Base-by-base conservation (phyloP, 2,888 invertebrate species). In the Siphlonurus alternatus region DNA sequence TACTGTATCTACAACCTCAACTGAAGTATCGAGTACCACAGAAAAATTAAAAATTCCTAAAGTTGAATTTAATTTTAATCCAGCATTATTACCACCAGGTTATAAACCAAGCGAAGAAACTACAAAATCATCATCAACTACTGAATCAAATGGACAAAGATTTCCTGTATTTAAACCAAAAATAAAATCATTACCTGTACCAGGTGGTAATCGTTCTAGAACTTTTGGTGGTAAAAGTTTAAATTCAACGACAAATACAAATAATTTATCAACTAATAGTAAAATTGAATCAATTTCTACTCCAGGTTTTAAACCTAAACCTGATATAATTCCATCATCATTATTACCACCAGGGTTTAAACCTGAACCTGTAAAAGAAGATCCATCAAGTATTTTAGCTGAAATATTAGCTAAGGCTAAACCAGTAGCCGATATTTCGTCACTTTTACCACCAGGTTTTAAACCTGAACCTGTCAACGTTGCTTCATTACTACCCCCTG, bases 361-460 rank as follows among this genome's bases (percentile, higher is more conserved):
- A 59, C 20, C 53, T 53, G 19, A n/a, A 19, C 24, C 53, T 2
- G 2, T 53, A 23, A 61, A 7, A 2, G 53, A 23, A n/a, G 53
- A 53, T n/a, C 59, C 65, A 10, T 23, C 59, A 25, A 18, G 19
- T 19, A 19, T 56, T 7, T 22, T 56, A n/a, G 56, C 56, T 56
- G 56, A 56, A 18, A 56, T 83, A 0, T 53, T 59, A 22, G 60
- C 75, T 76, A 69, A 77, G 81, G 72, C 74, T 80, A 10, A 78
- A 81, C 69, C 76, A 78, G 59, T n/a, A n/a, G 82, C 82, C 68
- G 82, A 83, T 68, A 70, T 83, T 0, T 80, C 77, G 69, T 80
- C 83, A 68, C 78, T 86, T 61, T 74, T 87, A 66, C 87, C 87
- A n/a, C 80, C 84, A 7, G 85, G 84, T 2, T 88, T 81, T 70